phyloP scores from a whole-genome alignment of 2,888 invertebrate species.

The Pachydiplax longipennis region DNA sequence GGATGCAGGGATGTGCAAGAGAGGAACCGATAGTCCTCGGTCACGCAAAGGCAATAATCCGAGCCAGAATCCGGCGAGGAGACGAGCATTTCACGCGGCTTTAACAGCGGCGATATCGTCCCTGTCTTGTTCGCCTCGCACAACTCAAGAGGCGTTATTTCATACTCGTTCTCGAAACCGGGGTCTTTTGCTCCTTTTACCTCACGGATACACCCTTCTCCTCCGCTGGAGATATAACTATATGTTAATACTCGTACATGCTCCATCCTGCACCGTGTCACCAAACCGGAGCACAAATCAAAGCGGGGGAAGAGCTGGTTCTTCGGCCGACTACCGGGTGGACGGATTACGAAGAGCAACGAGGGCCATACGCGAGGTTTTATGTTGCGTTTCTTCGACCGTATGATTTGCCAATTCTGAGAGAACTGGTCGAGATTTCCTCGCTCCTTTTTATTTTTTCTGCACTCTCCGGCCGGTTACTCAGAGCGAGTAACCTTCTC shows the following conservation, averaged over 20 bases:
- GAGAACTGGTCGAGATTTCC: background rate
- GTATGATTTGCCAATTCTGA: background rate
- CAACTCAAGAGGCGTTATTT: background rate
- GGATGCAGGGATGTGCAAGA: background rate
- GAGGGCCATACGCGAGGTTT: background rate
- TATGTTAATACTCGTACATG: background rate
- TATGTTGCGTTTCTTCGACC: background rate
- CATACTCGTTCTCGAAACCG: background rate
- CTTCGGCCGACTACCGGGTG: background rate
- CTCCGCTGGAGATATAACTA: background rate
- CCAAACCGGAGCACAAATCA: background rate
- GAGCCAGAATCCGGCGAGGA: background rate
- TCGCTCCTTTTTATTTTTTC: background rate
- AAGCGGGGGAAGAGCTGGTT: background rate
- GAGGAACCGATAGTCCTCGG: background rate
- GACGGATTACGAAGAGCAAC: background rate
- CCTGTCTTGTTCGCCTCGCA: background rate
- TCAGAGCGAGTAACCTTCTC: background rate
- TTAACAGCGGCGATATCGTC: background rate
- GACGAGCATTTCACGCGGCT: background rate
- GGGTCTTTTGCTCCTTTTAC: background rate
- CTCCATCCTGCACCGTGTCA: background rate
- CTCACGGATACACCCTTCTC: background rate
- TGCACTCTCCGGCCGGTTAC: background rate
- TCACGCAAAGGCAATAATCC: constrained; percentile 35